A percentile compares a stretch with the other conserved stretches of the same genome.
Evolutionary conservation across 2,888 invertebrate genomes (phyloP).

Genomic region (Seira ritae): DNA sequence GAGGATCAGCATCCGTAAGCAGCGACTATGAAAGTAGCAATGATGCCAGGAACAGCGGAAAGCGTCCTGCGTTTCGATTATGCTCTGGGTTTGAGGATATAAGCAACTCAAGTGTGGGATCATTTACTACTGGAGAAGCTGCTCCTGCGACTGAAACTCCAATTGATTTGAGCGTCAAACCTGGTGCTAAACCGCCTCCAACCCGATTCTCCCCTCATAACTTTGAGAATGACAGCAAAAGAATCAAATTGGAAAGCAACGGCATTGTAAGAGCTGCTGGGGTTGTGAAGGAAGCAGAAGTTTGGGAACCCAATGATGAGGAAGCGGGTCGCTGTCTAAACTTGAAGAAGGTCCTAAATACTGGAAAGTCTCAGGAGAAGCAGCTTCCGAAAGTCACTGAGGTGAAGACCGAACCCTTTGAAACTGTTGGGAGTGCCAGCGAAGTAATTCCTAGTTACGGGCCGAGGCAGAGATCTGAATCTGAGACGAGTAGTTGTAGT

Average conservation of each 20-base stretch:
- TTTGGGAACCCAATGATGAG: slow-evolving; percentile 70
- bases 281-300: slow-evolving; percentile 69
- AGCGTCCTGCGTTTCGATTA: slow-evolving; percentile 41
- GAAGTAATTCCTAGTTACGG: background rate
- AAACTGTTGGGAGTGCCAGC: background rate
- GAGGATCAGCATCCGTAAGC: slow-evolving; percentile 28
- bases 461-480: slow-evolving; percentile 36
- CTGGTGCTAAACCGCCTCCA: background rate
- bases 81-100: slow-evolving; percentile 48
- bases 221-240: slow-evolving; percentile 52
- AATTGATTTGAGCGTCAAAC: slow-evolving; percentile 70
- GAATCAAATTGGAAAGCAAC: slow-evolving; percentile 64
- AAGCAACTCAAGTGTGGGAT: slow-evolving; percentile 40
- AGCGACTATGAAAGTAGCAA: slow-evolving; percentile 50
- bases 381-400: slow-evolving; percentile 31
- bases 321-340: slow-evolving; percentile 66
- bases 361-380: background rate
- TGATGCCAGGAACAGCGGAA: slow-evolving; percentile 31
- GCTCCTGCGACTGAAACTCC: slow-evolving; percentile 58
- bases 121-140: slow-evolving; percentile 17
- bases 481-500: slow-evolving; percentile 53
- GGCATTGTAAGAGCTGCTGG: slow-evolving; percentile 63
- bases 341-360: slow-evolving; percentile 69
- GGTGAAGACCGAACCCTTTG: slow-evolving; percentile 57
- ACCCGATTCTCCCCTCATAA: background rate